These are phyloP conservation scores for Bos javanicus DNA, from an alignment of 2,113 vertebrate species.

Conservation along the genomic window DNA sequence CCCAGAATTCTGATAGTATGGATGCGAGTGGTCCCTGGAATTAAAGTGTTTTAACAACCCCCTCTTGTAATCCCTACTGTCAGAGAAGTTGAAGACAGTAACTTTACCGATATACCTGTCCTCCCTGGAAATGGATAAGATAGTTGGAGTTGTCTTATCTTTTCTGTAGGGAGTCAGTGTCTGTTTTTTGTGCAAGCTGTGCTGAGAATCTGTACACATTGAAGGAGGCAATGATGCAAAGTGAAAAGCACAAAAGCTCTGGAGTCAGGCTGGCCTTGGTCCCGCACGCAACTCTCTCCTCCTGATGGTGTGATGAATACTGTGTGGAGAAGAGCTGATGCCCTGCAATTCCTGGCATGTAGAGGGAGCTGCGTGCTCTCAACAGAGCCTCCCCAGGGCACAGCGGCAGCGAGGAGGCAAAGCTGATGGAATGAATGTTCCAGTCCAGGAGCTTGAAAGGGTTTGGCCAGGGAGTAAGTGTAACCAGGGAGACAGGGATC, in stretches of 20 bases:
- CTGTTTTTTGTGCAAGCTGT: background rate
- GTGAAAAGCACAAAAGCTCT: background rate
- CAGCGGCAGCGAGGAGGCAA: background rate
- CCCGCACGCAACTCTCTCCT: background rate
- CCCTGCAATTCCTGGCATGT: fast-evolving
- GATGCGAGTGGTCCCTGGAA: background rate
- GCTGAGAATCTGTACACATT: background rate
- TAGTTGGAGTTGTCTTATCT: background rate
- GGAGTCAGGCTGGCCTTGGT: background rate
- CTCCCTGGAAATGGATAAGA: background rate
- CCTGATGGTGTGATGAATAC: background rate
- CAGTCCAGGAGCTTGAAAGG: background rate
- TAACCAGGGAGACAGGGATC: background rate
- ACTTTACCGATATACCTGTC: background rate
- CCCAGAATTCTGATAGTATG: background rate
- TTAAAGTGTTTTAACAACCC: background rate
- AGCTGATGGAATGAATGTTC: background rate
- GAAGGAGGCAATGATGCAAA: background rate
- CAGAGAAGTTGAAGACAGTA: background rate
- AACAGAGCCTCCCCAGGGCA: background rate
- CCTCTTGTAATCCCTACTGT: background rate
- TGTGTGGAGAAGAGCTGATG: background rate
- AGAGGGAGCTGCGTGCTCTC: background rate
- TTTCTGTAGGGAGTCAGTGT: background rate
- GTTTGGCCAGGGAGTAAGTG: background rate